Conservation (phyloP, 2,888 invertebrate genomes). For the Drosophila basisetae region DNA sequence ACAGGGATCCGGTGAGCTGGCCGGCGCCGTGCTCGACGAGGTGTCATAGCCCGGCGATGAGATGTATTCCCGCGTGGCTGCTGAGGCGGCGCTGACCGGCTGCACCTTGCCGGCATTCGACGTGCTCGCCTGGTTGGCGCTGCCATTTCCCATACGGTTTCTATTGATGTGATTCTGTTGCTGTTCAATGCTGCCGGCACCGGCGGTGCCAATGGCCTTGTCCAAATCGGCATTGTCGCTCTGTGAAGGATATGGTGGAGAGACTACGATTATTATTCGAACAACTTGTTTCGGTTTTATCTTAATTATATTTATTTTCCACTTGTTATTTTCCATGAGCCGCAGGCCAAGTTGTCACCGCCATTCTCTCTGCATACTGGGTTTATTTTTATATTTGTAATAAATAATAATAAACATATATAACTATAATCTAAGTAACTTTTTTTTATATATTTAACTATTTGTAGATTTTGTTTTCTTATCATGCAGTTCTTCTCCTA, state of each 20-base stretch:
- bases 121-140: conserved; percentile 45
- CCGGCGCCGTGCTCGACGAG: conserved; percentile 89
- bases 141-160: conserved; percentile 66
- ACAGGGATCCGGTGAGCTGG: conserved; percentile 90
- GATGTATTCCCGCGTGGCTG: conserved; percentile 81
- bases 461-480: neutral
- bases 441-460: neutral
- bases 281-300: neutral
- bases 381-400: neutral
- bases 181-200: conserved; percentile 47
- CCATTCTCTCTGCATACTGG: neutral
- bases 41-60: conserved; percentile 88
- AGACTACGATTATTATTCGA: neutral
- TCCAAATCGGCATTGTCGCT: conserved; percentile 88
- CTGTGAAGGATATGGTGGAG: conserved; percentile 78
- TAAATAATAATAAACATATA: neutral
- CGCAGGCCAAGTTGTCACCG: neutral
- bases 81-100: conserved; percentile 33
- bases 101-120: conserved; percentile 42
- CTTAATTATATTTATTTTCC: neutral
- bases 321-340: neutral
- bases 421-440: neutral
- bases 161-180: conserved; percentile 65
- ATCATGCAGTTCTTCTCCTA: rapidly evolving
- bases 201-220: conserved; percentile 70